These are phyloP conservation scores for Cisticola juncidis DNA, from an alignment of 2,113 vertebrate species.

Conservation along the genomic window DNA sequence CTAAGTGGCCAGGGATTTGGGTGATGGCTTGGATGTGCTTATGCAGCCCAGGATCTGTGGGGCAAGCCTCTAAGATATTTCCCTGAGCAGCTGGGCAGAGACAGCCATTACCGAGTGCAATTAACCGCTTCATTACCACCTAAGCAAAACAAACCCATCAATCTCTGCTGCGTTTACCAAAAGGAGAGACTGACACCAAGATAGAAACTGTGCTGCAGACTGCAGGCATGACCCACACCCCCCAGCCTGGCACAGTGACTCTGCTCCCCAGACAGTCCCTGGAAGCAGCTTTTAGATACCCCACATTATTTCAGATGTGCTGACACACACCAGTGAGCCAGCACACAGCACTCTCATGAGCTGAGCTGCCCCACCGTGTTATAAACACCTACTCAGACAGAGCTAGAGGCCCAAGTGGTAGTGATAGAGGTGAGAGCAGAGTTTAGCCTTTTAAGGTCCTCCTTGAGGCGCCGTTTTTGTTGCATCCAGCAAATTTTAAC, in stretches of 20 bases:
- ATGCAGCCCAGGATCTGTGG: fast-evolving
- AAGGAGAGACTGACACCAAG: not conserved
- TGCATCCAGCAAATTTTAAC: not conserved
- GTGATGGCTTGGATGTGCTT: not conserved
- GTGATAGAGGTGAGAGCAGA: not conserved
- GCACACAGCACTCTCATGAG: not conserved
- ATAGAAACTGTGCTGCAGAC: not conserved
- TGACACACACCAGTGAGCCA: not conserved
- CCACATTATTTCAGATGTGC: not conserved
- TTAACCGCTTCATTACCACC: conserved; percentile 41
- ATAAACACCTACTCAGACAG: not conserved
- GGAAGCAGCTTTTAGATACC: not conserved
- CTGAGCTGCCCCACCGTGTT: fast-evolving
- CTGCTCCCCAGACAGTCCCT: not conserved
- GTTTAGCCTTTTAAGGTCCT: not conserved
- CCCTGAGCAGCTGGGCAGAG: not conserved
- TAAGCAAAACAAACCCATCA: conserved; percentile 3
- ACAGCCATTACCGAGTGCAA: not conserved
- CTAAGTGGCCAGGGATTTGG: fast-evolving
- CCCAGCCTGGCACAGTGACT: not conserved
- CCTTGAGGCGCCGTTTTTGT: not conserved
- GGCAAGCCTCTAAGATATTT: not conserved
- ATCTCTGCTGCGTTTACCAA: not conserved
- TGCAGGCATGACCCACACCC: not conserved
- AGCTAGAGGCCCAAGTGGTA: not conserved